These are phyloP conservation scores for Benitochromis conjunctus DNA, from an alignment of 2,113 vertebrate genomes.

Conservation along the genomic window DNA sequence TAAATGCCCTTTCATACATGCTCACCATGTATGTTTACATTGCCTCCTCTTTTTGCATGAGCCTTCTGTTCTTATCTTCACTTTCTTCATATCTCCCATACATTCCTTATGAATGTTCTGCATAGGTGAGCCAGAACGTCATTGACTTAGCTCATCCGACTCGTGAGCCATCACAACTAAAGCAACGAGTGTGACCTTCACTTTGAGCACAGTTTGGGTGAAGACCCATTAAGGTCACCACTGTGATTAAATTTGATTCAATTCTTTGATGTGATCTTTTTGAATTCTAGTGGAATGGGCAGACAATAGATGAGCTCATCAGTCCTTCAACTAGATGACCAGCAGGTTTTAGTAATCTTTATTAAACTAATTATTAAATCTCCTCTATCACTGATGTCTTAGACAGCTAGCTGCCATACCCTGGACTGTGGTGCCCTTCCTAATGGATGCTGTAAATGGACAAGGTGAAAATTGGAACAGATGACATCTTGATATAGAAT, in stretches of 20 bases:
- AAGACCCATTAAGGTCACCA: neutral
- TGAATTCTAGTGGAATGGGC: neutral
- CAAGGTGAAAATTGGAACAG: neutral
- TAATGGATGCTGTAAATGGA: neutral
- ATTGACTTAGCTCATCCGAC: neutral
- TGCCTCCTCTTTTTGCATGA: neutral
- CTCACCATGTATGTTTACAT: neutral
- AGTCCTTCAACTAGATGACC: neutral
- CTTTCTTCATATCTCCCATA: rapidly evolving
- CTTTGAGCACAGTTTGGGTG: neutral
- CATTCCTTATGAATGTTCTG: neutral
- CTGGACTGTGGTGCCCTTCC: neutral
- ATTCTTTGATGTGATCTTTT: neutral
- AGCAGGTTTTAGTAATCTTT: neutral
- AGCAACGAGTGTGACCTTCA: neutral
- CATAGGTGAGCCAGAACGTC: neutral
- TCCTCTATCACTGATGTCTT: neutral
- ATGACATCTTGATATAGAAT: neutral
- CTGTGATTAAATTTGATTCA: neutral
- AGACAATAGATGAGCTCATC: neutral
- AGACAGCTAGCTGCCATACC: neutral
- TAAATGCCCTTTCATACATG: neutral
- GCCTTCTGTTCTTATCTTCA: neutral
- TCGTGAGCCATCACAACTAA: neutral
- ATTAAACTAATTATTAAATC: neutral